Conservation (phyloP, 2,888 invertebrate species). For the Teleogryllus oceanicus region DNA sequence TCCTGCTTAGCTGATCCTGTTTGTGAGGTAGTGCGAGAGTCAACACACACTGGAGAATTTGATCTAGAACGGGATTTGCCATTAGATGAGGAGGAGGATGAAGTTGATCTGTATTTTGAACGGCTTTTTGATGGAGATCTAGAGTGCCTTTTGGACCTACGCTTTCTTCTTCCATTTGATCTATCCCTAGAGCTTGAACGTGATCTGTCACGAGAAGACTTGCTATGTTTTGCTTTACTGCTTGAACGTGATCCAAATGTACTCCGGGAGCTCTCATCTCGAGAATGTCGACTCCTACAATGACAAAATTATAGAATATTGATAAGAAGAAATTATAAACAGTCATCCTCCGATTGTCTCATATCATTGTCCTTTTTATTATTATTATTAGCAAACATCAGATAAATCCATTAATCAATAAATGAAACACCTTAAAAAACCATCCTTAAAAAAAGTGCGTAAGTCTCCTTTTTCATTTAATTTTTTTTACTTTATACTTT, state of each 20-base stretch:
- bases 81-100: conserved; percentile 24
- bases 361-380: too few relatives aligned
- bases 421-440: too few relatives aligned
- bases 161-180: background rate
- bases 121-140: conserved; percentile 28
- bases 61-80: background rate
- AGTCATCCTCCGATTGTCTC: too few relatives aligned
- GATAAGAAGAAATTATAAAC: too few relatives aligned
- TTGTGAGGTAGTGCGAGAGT: background rate
- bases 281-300: background rate
- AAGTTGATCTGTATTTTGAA: conserved; percentile 27
- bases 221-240: conserved; percentile 29
- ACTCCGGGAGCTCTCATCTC: conserved; percentile 25
- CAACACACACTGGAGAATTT: background rate
- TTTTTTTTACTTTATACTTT: too few relatives aligned
- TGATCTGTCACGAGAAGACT: conserved; percentile 26
- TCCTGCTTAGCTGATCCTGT: conserved; percentile 24
- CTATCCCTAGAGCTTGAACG: conserved; percentile 28
- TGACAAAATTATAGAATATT: too few relatives aligned
- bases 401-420: too few relatives aligned
- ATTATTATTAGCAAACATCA: too few relatives aligned
- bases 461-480: too few relatives aligned
- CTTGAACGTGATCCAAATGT: conserved; percentile 31
- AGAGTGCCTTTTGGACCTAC: conserved; percentile 20
- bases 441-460: too few relatives aligned